phyloP scores from a whole-genome alignment of 2,888 invertebrate species.

The Rhimphoctona megacephalus region DNA sequence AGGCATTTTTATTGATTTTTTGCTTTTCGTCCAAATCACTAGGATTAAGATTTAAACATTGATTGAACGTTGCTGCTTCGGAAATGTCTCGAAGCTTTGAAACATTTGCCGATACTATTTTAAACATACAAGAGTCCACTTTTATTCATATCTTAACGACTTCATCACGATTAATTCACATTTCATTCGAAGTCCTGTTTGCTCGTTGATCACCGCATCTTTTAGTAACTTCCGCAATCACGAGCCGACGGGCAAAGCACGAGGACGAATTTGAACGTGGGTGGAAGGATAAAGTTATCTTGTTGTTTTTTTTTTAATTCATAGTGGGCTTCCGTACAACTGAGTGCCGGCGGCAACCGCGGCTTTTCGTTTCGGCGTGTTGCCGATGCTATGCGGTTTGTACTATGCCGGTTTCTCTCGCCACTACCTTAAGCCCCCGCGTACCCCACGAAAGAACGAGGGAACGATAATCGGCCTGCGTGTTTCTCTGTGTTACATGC shows the following conservation, averaged over 20 bases:
- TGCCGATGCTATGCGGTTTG: slow-evolving; percentile 58
- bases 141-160: neutral
- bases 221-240: neutral
- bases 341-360: slow-evolving; percentile 50
- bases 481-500: slow-evolving; percentile 22
- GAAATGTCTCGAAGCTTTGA: neutral
- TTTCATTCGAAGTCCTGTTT: neutral
- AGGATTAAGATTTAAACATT: neutral
- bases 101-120: neutral
- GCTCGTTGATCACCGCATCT: neutral
- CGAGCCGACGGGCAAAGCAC: neutral
- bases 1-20: slow-evolving; percentile 33
- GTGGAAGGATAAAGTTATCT: neutral
- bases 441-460: slow-evolving; percentile 55
- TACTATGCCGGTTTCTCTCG: slow-evolving; percentile 58
- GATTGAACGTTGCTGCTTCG: neutral
- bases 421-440: slow-evolving; percentile 36
- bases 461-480: slow-evolving; percentile 27
- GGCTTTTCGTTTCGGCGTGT: slow-evolving; percentile 54
- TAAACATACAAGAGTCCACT: neutral
- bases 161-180: neutral
- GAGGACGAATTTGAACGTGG: neutral
- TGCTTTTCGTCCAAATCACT: neutral
- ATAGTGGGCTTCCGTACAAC: neutral
- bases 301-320: neutral